phyloP scores from a whole-genome alignment of 35 echinoderm and acorn worm genomes.

The Apostichopus californicus region DNA sequence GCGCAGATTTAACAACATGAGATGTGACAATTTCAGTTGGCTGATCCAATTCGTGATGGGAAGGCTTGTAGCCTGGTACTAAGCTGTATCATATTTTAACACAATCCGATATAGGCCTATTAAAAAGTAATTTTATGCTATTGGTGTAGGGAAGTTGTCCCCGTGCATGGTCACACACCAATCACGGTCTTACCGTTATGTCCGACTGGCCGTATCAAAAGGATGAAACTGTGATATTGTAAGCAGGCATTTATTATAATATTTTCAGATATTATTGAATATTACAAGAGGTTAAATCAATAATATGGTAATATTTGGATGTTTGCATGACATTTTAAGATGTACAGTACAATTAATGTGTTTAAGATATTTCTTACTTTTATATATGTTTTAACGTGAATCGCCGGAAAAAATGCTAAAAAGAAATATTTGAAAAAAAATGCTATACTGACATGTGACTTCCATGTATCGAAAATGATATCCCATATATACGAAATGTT shows the following conservation, averaged over 20 bases:
- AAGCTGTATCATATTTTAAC: no score
- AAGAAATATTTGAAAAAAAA: background rate
- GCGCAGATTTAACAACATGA: no score
- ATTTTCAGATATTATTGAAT: background rate
- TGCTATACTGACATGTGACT: constrained; percentile 18
- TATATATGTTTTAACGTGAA: constrained; percentile 5
- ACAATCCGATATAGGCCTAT: no score
- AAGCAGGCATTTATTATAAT: background rate
- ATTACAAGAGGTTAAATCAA: no score
- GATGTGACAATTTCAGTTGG: no score
- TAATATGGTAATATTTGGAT: background rate
- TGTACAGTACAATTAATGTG: constrained; percentile 4
- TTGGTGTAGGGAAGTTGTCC: no score
- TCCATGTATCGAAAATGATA: constrained; percentile 19
- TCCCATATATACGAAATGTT: background rate
- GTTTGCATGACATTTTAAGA: background rate
- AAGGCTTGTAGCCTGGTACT: no score
- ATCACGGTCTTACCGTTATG: no score
- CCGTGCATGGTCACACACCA: no score
- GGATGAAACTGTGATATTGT: background rate
- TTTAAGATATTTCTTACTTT: constrained; percentile 8
- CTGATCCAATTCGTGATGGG: no score
- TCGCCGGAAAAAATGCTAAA: background rate
- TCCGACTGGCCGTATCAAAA: no score
- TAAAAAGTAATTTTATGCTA: no score